Conservation (phyloP, 2,888 invertebrate species). For the Thelaira solivaga region DNA sequence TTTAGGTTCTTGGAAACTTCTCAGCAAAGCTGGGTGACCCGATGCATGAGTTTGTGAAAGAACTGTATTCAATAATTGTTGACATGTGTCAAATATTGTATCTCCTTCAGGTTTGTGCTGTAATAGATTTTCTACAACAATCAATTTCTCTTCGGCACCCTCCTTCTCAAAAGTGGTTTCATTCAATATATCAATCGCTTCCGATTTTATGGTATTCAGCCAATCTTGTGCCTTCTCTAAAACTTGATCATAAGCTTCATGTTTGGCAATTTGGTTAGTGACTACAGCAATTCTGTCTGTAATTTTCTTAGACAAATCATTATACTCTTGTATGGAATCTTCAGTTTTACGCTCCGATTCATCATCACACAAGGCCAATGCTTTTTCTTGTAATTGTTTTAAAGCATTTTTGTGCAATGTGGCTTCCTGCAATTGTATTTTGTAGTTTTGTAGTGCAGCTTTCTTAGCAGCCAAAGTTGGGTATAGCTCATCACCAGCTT, state of each 20-base stretch:
- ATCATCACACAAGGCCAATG: conserved; percentile 86
- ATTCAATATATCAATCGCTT: conserved; percentile 87
- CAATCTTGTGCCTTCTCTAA: conserved; percentile 91
- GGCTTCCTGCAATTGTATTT: conserved; percentile 90
- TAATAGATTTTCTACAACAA: conserved; percentile 85
- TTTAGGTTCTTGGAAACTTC: conserved; percentile 86
- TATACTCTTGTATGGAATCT: conserved; percentile 85
- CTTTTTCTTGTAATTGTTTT: conserved; percentile 89
- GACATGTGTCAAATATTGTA: conserved; percentile 83
- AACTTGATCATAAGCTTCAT: conserved; percentile 88
- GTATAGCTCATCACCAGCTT: conserved; percentile 84
- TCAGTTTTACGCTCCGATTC: conserved; percentile 86
- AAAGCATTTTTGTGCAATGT: conserved; percentile 90
- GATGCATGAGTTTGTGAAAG: conserved; percentile 86
- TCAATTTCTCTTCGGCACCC: conserved; percentile 85
- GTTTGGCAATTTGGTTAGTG: conserved; percentile 86
- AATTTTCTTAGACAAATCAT: conserved; percentile 82
- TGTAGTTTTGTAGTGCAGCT: conserved; percentile 87
- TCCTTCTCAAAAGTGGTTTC: conserved; percentile 88
- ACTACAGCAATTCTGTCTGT: conserved; percentile 82
- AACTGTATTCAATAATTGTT: conserved; percentile 84
- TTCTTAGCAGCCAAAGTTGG: conserved; percentile 93
- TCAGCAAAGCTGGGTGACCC: conserved; percentile 85
- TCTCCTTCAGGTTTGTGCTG: conserved; percentile 86
- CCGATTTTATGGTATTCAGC: conserved; percentile 86